Conservation (phyloP, 1,140 invertebrate species). For the Papilio glaucus region DNA sequence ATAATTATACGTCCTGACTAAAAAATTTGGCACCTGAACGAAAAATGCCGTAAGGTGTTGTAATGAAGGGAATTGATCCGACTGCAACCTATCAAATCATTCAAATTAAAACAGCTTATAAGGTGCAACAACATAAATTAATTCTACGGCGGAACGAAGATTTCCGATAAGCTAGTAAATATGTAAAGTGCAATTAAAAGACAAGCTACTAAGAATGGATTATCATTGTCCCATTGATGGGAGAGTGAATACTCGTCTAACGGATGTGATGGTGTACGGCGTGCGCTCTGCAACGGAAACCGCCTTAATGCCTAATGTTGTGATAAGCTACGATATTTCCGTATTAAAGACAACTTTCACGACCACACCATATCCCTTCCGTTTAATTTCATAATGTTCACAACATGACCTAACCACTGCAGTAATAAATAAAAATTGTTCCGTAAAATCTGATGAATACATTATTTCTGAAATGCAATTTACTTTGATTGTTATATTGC, state of each 20-base stretch:
- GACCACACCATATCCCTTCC: conserved; percentile 17
- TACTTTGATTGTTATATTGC: no score
- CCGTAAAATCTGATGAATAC: background rate
- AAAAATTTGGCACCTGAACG: no score
- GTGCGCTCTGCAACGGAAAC: background rate
- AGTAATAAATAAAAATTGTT: background rate
- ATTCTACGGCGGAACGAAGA: no score
- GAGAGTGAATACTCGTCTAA: background rate
- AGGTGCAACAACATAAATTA: no score
- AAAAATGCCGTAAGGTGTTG: no score
- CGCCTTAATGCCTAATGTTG: conserved; percentile 17
- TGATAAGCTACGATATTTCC: conserved; percentile 23
- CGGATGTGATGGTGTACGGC: background rate
- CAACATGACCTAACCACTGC: background rate
- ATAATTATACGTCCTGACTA: no score
- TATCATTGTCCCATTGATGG: background rate
- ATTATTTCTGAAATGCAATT: background rate
- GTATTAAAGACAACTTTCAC: conserved; percentile 32
- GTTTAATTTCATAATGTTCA: conserved; percentile 22
- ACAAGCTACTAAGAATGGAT: no score
- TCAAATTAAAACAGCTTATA: no score
- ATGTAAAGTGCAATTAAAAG: no score
- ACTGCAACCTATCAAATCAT: no score
- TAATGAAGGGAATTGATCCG: no score
- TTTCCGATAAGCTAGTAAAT: no score